Evolutionary conservation across 1,140 invertebrate genomes (phyloP), one percentile per base, ranked within the genome.

Genomic region (Platorchestia sp.): DNA sequence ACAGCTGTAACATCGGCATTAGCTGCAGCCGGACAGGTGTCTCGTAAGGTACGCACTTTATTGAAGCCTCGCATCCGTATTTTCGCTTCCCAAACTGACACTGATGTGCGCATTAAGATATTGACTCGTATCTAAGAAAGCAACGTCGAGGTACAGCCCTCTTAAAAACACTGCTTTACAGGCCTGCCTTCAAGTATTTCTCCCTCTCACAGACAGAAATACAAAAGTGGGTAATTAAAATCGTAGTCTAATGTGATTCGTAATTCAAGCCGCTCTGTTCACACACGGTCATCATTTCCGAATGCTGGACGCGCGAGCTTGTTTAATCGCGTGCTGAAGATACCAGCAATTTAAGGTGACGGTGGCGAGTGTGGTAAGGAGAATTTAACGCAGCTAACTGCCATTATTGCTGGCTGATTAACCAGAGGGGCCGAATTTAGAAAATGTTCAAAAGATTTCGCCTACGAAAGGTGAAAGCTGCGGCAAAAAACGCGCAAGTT

Each of bases 91-190:
- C 87, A 41, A 42, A 89, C 87, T 89, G 87, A 89, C 87, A 89
- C 87, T 89, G 87, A 89, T 89, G 87, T 44, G 41, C n/a, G n/a
- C 87, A 89, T 89, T 89, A 89, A 89, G 87, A 89, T 89, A 89
- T 89, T 89, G 87, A 89, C 87, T 89, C 87, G 43, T 89, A 89
- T 42, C 87, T 44, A 89, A 42, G 87, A 42, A 44, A 89, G 87
- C n/a, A 42, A 44, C 43, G 87, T 42, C 36, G 87, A 89, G 87
- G 87, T 41, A 42, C 5, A 41, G n/a, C 87, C 87, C 87, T 89
- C 87, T 27, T 89, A 89, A 89, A 89, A 0, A 5, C 43, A 42
- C 27, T 89, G 27, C 43, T 89, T 89, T 89, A 89, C 43, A 42
- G 59, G 3, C 59, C 59, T 75, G 59, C 59, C 59, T 75, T 75